Conservation (phyloP, 2,797 vertebrate species). For the Mionectes olivaceus region DNA sequence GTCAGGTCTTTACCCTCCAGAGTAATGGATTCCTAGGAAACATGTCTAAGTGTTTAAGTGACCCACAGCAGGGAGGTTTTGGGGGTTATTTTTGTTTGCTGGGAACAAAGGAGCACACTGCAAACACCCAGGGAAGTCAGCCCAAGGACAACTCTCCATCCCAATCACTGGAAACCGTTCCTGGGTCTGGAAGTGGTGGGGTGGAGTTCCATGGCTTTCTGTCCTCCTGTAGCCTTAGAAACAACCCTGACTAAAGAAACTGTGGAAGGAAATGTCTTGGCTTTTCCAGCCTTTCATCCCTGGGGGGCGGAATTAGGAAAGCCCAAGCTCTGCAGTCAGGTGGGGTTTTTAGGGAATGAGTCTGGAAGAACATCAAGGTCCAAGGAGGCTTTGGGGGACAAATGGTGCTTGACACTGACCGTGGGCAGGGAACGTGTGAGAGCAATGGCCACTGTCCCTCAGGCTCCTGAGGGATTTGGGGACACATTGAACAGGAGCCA, state of each 20-base stretch:
- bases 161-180: background rate
- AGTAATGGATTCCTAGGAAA: background rate
- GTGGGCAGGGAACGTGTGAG: background rate
- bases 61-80: background rate
- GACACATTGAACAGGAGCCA: background rate
- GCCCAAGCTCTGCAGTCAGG: background rate
- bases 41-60: background rate
- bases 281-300: background rate
- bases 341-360: background rate
- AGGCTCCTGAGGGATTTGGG: background rate
- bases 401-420: background rate
- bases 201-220: background rate
- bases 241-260: background rate
- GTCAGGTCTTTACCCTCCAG: background rate
- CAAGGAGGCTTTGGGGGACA: background rate
- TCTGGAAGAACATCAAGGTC: rapidly evolving
- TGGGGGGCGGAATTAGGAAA: background rate
- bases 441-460: background rate
- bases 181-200: background rate
- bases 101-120: background rate
- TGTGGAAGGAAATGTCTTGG: background rate
- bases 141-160: background rate
- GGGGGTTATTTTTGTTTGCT: background rate
- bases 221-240: background rate
- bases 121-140: background rate